A percentile compares a stretch with the other conserved stretches of the same genome.
These are phyloP conservation scores for Hetaerina titia DNA, from an alignment of 2,888 invertebrate genomes.

Conservation along the genomic window DNA sequence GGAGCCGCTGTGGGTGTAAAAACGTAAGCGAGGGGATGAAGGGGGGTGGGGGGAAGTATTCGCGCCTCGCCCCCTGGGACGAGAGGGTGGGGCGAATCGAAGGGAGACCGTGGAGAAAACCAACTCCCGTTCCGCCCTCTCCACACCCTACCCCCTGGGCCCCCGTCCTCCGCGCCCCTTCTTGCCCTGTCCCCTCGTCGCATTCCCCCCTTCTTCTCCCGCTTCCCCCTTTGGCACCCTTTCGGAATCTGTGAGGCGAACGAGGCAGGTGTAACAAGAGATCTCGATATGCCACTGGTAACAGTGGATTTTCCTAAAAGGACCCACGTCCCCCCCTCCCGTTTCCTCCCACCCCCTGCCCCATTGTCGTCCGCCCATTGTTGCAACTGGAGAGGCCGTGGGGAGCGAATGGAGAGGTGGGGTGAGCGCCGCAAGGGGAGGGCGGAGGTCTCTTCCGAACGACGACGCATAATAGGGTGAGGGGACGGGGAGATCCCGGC, in stretches of 20 bases:
- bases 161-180: neutral
- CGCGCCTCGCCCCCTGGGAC: neutral
- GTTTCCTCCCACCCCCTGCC: neutral
- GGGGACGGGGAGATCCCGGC: neutral
- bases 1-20: neutral
- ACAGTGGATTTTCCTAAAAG: conserved; percentile 47
- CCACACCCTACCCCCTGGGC: neutral
- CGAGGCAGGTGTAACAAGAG: conserved; percentile 44
- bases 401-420: neutral
- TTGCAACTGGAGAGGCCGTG: neutral
- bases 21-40: neutral
- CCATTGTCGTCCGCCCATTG: conserved; percentile 34
- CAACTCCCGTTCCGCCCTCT: conserved; percentile 39
- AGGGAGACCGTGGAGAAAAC: neutral
- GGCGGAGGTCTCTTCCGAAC: neutral
- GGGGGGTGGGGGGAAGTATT: neutral
- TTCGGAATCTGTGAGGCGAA: conserved; percentile 67
- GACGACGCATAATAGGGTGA: neutral
- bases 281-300: conserved; percentile 46
- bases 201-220: conserved; percentile 18
- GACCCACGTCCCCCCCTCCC: neutral
- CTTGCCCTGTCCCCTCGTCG: neutral
- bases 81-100: neutral
- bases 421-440: neutral
- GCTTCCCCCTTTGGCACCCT: conserved; percentile 38